Evolutionary conservation across 2,797 vertebrate genomes (phyloP), one percentile per base, ranked within the genome.

Genomic region (Cossypha dichroa): DNA sequence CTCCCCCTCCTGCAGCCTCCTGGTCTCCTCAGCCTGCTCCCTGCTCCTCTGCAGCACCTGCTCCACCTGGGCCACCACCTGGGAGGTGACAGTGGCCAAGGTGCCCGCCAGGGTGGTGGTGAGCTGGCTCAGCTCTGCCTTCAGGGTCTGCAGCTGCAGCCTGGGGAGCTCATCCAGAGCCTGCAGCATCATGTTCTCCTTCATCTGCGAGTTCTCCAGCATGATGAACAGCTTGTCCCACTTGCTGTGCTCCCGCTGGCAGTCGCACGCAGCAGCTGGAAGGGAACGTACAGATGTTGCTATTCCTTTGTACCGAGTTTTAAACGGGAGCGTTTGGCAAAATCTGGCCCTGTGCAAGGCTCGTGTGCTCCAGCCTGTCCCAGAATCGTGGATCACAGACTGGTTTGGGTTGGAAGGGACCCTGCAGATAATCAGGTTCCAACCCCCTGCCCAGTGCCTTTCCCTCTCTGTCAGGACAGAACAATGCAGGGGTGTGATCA

Each of bases 151-250:
- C 97, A 99, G 97, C 95, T 99, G 99, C 80, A 98, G 97, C 77
- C 98, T 98, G 75, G 99, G 97, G 17, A 99, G 95, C 78, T 99
- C 98, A 2, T 99, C 98, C 1, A 98, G 83, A 5, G 98, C 98
- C 95, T 99, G 98, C 93, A 99, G 98, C 97, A 99, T 97, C 98
- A 99, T 99, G 97, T 98, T 98, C 97, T 99, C 99, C 87, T 99
- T 98, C 99, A 99, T 99, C 97, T 99, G 99, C 1, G 99, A 99
- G 98, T 99, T 98, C 98, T 99, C 99, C 82, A 99, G 97, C 99
- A 99, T 99, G 66, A 98, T 98, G 97, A 99, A 99, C 66, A 99
- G 97, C 95, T 99, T 99, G 98, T 99, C 99, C 99, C 99, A 99
- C 89, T 98, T 98, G 15, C 97, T 98, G 85, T 96, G 97, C 85